phyloP scores from a whole-genome alignment of 2,113 vertebrate genomes.

The Cinclus cinclus region DNA sequence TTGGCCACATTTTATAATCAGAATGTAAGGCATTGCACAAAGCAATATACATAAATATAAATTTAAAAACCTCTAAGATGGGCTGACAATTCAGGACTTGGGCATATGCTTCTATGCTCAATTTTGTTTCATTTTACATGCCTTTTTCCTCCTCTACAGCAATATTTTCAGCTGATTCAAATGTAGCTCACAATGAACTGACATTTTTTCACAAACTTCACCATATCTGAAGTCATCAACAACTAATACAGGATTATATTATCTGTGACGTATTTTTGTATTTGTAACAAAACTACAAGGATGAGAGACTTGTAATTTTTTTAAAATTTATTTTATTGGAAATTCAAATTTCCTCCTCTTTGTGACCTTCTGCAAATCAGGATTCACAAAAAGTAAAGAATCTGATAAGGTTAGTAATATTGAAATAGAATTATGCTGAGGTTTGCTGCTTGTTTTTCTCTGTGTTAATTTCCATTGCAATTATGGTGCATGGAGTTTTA shows the following conservation, averaged over 20 bases:
- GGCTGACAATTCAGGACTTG: accelerated
- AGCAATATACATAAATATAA: background rate
- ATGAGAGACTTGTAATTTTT: background rate
- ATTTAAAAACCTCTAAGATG: background rate
- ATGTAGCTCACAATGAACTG: background rate
- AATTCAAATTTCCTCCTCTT: background rate
- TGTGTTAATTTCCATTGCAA: background rate
- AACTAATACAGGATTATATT: background rate
- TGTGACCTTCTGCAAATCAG: background rate
- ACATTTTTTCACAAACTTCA: background rate
- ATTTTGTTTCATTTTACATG: background rate
- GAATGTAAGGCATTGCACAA: background rate
- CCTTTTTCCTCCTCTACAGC: background rate
- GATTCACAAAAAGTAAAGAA: background rate
- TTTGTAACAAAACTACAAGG: background rate
- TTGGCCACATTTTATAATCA: background rate
- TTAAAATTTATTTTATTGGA: background rate
- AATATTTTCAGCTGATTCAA: background rate
- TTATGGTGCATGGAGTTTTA: background rate
- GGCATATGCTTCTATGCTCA: background rate
- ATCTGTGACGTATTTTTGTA: background rate
- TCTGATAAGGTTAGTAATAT: background rate
- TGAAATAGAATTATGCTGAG: background rate
- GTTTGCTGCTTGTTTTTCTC: background rate
- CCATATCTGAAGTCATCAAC: background rate